Evolutionary conservation across 2,797 vertebrate genomes (phyloP), one percentile per base, ranked within the genome.

Genomic region (Microhierax caerulescens): DNA sequence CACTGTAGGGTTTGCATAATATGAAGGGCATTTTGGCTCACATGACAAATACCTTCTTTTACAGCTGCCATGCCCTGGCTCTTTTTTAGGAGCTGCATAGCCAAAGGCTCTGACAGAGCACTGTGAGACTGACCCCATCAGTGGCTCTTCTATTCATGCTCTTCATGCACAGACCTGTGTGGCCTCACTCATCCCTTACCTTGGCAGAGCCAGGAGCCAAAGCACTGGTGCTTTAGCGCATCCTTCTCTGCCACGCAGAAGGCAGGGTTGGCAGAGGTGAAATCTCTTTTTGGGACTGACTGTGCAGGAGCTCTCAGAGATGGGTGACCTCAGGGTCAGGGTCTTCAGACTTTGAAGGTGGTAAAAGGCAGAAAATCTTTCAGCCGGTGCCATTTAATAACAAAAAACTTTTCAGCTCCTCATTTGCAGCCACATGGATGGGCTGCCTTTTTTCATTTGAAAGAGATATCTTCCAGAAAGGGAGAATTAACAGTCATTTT

Each of bases 361-460:
- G 56, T 34, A 36, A 43, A 84, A 79, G 24, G 22, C 63, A 94
- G 78, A 73, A 96, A 90, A 83, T 74, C 36, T 88, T 95, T 89
- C 85, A 67, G 30, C 37, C 70, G 15, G 13, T 94, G 68, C 50
- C 45, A 76, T 85, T 87, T 73, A 69, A 93, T 83, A 75, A 81
- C n/a, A 53, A 94, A 84, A 90, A 84, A 30, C 27, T 47, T 78
- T 88, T 87, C 64, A 79, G 54, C 36, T 91, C 54, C 76, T 88
- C 7, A 3, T 95, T 82, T 82, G 77, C 47, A 72, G 69, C 41
- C 53, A 50, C 56, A 22, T 25, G 41, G 43, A 61, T 74, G 39
- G 27, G 13, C 56, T 74, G 56, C 32, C 69, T 72, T 70, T 70
- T 90, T 85, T 68, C 57, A n/a, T 34, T 54, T 54, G 56, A 32